phyloP scores from a whole-genome alignment of 1,140 invertebrate genomes.

The Bombyx mandarina region DNA sequence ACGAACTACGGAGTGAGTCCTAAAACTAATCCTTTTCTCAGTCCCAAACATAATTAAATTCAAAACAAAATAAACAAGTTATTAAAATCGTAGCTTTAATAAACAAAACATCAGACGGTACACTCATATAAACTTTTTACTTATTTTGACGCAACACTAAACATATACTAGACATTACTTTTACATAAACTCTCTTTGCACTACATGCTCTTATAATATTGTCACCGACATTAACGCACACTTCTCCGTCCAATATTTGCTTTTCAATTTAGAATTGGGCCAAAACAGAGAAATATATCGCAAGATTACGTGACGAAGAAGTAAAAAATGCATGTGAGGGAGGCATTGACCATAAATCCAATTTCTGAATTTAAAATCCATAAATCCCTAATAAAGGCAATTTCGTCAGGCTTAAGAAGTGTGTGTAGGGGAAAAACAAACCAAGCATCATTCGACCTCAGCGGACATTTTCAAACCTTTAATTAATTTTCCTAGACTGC shows the following conservation, averaged over 20 bases:
- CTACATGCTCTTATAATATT: conserved; percentile 7
- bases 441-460: conserved; percentile 31
- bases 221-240: background rate
- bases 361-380: background rate
- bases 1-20: too few relatives aligned
- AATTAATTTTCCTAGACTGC: conserved; percentile 55
- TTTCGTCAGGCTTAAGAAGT: background rate
- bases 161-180: conserved; percentile 28
- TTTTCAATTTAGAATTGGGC: conserved; percentile 16
- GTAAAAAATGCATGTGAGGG: conserved; percentile 7
- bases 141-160: conserved; percentile 20
- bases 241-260: conserved; percentile 38
- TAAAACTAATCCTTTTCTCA: too few relatives aligned
- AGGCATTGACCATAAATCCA: conserved; percentile 7
- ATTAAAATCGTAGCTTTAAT: background rate
- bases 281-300: conserved; percentile 22
- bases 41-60: too few relatives aligned
- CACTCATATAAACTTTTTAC: conserved; percentile 18
- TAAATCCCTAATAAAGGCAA: background rate
- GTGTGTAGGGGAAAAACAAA: conserved; percentile 1
- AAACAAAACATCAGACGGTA: conserved; percentile 20
- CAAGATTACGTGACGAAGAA: conserved; percentile 37
- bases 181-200: conserved; percentile 21
- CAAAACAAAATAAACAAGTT: too few relatives aligned
- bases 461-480: conserved; percentile 36